Conservation (phyloP, 2,113 vertebrate genomes). For the Brachionichthys hirsutus region DNA sequence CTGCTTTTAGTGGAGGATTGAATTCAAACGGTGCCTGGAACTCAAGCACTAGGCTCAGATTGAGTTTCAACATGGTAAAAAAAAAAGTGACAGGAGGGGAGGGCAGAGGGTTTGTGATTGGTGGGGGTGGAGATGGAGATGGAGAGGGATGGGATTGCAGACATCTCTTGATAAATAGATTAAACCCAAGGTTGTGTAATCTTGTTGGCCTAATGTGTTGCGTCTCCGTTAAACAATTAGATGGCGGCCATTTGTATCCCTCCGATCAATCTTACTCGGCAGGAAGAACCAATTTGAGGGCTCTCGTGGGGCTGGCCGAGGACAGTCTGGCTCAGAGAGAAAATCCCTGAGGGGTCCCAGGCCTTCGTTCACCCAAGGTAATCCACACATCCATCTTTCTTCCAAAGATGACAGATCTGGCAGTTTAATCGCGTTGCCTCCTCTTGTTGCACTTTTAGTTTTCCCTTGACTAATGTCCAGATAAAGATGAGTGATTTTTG, state of each 20-base stretch:
- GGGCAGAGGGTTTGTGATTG: constrained; percentile 12
- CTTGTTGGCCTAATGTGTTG: constrained; percentile 77
- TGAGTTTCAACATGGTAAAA: constrained; percentile 69
- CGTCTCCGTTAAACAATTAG: constrained; percentile 80
- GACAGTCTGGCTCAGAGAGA: constrained; percentile 50
- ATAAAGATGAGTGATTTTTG: constrained; percentile 75
- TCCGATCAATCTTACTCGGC: constrained; percentile 80
- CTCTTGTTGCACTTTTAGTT: constrained; percentile 64
- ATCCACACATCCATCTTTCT: constrained; percentile 65
- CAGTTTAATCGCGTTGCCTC: constrained; percentile 70
- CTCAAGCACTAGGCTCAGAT: constrained; percentile 62
- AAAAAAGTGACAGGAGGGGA: constrained; percentile 24
- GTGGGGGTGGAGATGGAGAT: constrained; percentile 47
- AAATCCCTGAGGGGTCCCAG: constrained; percentile 60
- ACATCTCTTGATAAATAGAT: constrained; percentile 75
- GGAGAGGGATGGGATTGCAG: constrained; percentile 64
- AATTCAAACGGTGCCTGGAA: constrained; percentile 70
- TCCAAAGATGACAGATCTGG: constrained; percentile 75
- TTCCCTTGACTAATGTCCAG: constrained; percentile 59
- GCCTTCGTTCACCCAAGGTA: constrained; percentile 48
- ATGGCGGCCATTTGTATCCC: constrained; percentile 73
- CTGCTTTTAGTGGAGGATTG: constrained; percentile 73
- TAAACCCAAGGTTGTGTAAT: constrained; percentile 76
- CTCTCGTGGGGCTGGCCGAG: constrained; percentile 54
- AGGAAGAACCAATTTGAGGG: constrained; percentile 78